Evolutionary conservation across 2,888 invertebrate species (phyloP).

Genomic region (Nineta flava): DNA sequence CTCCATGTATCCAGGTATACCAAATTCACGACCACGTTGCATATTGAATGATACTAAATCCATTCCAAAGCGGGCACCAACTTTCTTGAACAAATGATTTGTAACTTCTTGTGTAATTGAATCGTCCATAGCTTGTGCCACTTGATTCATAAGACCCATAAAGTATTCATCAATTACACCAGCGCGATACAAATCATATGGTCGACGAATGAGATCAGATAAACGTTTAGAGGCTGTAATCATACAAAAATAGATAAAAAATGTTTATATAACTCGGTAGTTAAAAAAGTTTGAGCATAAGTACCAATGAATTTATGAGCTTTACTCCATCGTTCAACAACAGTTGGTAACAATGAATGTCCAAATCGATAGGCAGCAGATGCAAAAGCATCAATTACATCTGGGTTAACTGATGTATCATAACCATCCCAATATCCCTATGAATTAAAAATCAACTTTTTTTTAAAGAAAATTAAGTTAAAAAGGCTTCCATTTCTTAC

Average conservation of each 20-base stretch:
- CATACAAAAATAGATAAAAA: neutral
- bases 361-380: slow-evolving; percentile 86
- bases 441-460: slow-evolving; percentile 26
- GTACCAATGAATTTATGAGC: slow-evolving; percentile 85
- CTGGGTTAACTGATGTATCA: slow-evolving; percentile 69
- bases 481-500: slow-evolving; percentile 24
- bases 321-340: slow-evolving; percentile 87
- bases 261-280: slow-evolving; percentile 2
- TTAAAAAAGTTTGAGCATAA: slow-evolving; percentile 4
- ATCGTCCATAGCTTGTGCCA: slow-evolving; percentile 89
- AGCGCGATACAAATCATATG: slow-evolving; percentile 78
- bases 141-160: slow-evolving; percentile 87
- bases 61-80: slow-evolving; percentile 55
- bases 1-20: slow-evolving; percentile 84
- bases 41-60: slow-evolving; percentile 86
- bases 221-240: slow-evolving; percentile 69
- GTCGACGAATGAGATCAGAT: slow-evolving; percentile 75
- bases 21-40: slow-evolving; percentile 84
- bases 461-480: neutral
- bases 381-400: slow-evolving; percentile 79
- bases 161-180: slow-evolving; percentile 84
- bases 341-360: slow-evolving; percentile 77
- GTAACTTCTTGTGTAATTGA: slow-evolving; percentile 83
- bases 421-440: slow-evolving; percentile 66
- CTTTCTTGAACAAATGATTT: slow-evolving; percentile 80